These are phyloP conservation scores for Pluvianellus socialis DNA, from an alignment of 2,113 vertebrate species.

Conservation along the genomic window DNA sequence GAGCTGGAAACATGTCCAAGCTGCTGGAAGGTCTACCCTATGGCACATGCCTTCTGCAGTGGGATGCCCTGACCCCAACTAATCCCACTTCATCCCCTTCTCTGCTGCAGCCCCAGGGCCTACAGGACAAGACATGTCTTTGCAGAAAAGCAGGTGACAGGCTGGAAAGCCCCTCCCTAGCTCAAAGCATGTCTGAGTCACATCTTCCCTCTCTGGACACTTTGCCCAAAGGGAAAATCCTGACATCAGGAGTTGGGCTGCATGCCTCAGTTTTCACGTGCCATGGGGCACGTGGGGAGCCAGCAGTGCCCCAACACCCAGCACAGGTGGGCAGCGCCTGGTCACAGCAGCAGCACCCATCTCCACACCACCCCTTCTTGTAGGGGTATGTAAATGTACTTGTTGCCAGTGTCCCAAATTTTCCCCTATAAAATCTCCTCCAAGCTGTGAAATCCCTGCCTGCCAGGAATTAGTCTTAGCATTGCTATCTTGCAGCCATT, in stretches of 20 bases:
- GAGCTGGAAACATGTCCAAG: neutral
- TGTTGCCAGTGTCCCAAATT: neutral
- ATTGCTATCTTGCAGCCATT: neutral
- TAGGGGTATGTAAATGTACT: fast-evolving
- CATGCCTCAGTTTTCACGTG: fast-evolving
- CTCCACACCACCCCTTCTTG: neutral
- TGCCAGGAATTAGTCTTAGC: neutral
- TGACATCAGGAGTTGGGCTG: neutral
- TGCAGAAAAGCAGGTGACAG: neutral
- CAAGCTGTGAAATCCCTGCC: neutral
- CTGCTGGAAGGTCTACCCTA: neutral
- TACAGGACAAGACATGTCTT: neutral
- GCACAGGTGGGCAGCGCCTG: neutral
- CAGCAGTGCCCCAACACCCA: neutral
- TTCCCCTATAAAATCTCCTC: neutral
- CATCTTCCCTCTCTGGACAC: fast-evolving
- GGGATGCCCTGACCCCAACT: neutral
- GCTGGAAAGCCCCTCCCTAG: neutral
- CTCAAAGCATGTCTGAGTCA: neutral
- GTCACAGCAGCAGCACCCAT: fast-evolving
- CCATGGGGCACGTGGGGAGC: neutral
- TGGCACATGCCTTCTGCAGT: neutral
- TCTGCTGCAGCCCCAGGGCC: neutral
- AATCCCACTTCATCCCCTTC: neutral
- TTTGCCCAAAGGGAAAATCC: neutral